These are phyloP conservation scores for Coptotermes formosanus DNA, from an alignment of 1,140 invertebrate genomes.

Conservation along the genomic window DNA sequence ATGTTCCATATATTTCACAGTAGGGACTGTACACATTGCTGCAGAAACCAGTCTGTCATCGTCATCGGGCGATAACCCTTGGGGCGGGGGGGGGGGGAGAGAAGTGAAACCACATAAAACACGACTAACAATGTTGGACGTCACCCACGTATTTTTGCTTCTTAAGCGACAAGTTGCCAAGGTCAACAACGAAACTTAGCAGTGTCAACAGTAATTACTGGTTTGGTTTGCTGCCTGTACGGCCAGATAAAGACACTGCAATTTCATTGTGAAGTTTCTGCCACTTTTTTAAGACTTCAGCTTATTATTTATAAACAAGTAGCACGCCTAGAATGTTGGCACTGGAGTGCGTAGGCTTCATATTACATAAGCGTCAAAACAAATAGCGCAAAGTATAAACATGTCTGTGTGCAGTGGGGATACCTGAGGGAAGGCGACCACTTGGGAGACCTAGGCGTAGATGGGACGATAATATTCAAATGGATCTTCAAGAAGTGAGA, in stretches of 20 bases:
- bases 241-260: neutral
- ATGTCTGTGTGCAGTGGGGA: too few relatives aligned
- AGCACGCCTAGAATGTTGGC: too few relatives aligned
- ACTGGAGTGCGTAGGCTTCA: too few relatives aligned
- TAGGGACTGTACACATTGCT: neutral
- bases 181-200: neutral
- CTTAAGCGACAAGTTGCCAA: neutral
- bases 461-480: too few relatives aligned
- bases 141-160: neutral
- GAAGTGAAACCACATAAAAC: neutral
- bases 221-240: neutral
- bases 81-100: neutral
- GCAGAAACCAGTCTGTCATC: neutral
- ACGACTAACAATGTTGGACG: neutral
- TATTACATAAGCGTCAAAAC: too few relatives aligned
- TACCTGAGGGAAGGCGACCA: too few relatives aligned
- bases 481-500: too few relatives aligned
- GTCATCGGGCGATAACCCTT: neutral
- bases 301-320: too few relatives aligned
- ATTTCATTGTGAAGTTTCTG: neutral
- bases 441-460: too few relatives aligned
- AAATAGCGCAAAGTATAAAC: too few relatives aligned
- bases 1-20: neutral
- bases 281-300: too few relatives aligned
- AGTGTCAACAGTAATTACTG: neutral